Percentiles rank a stretch among this genome's conserved stretches.
These are phyloP conservation scores for Andrena dorsata DNA, from an alignment of 2,888 invertebrate genomes.

Conservation along the genomic window DNA sequence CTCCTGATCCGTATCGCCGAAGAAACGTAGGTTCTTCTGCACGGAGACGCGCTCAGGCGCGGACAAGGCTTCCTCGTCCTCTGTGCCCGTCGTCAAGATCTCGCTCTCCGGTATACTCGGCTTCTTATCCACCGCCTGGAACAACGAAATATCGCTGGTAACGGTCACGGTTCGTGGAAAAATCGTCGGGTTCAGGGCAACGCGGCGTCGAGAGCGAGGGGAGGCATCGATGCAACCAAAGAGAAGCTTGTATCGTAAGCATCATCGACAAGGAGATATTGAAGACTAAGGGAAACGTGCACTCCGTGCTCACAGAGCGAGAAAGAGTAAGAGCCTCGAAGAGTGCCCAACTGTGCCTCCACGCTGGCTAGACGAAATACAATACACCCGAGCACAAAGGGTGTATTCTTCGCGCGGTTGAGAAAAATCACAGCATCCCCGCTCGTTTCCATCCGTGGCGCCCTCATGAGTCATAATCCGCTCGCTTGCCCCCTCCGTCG, in stretches of 20 bases:
- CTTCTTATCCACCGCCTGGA: conserved; percentile 81
- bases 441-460: conserved; percentile 67
- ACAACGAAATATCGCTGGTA: conserved; percentile 35
- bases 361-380: conserved; percentile 16
- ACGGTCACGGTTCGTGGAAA: conserved; percentile 8
- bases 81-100: conserved; percentile 86
- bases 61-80: conserved; percentile 86
- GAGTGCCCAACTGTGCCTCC: background rate
- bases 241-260: conserved; percentile 13
- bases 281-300: background rate
- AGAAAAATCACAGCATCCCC: conserved; percentile 67
- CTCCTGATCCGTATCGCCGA: conserved; percentile 93
- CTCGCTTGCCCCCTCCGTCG: conserved; percentile 31
- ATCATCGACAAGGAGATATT: conserved; percentile 18
- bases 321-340: background rate
- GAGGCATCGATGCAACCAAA: background rate
- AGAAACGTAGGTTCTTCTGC: conserved; percentile 91
- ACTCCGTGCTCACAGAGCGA: background rate
- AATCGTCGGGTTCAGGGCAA: background rate
- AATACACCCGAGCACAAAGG: conserved; percentile 61
- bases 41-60: conserved; percentile 82
- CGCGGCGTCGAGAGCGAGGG: background rate
- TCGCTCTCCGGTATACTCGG: conserved; percentile 83
- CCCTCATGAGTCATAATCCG: conserved; percentile 76
- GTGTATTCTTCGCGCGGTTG: conserved; percentile 67